Evolutionary conservation across 2,888 invertebrate species (phyloP), one percentile per base, ranked within the genome.

Genomic region (Agelastica alni): DNA sequence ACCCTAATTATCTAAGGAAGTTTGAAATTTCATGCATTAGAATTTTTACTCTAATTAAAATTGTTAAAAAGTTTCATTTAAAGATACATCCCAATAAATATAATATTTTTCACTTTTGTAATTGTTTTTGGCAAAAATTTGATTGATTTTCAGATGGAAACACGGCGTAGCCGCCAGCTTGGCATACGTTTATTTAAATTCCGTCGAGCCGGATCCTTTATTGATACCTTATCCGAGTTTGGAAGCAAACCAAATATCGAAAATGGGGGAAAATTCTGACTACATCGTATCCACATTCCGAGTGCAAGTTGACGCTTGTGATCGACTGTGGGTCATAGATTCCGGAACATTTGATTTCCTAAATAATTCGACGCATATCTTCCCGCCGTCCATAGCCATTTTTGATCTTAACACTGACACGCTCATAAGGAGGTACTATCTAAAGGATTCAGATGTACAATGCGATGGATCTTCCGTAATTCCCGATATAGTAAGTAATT

Each of bases 281-380:
- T 82, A 83, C 0, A 83, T 89, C 37, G 78, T 89, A 44, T 90
- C 87, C 1, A 86, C 87, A 3, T 89, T 89, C 75, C 81, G 91
- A 56, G 78, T 89, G 14, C 81, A 80, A 60, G 84, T 87, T 1
- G 92, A 92, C 70, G 80, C 80, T 3, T 92, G 91, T 65, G 89
- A 89, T 71, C 82, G 91, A 36, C 80, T 92, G 3, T 92, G 91
- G 91, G 86, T 89, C 4, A 81, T 91, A 75, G 91, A 92, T 70
- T 85, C 88, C 0, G 91, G 90, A 51, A 75, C 89, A 28, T 85
- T 86, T 34, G 88, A 90, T 71, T 87, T 90, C 73, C 77, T 85
- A 44, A 89, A 89, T 71, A 76, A 76, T 17, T 78, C 80, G 26
- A 84, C 85, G 61, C 86, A 80, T 79, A 81, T 82, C 12, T 78